Base-by-base conservation (phyloP, 2,113 vertebrate species). In the Sebastes fasciatus region DNA sequence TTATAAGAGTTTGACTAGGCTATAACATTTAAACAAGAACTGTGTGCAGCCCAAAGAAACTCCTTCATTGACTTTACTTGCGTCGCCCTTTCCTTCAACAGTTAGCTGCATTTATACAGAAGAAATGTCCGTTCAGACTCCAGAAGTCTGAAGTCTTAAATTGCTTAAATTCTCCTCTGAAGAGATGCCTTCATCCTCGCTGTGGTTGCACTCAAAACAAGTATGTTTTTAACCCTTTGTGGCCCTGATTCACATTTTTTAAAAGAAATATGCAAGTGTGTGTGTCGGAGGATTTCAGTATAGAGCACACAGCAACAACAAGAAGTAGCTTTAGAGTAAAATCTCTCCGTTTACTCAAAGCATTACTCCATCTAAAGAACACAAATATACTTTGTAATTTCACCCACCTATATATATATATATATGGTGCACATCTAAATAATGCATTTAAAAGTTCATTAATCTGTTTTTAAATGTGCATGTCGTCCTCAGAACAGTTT, bases 51-150 rank as follows among this genome's bases (percentile, higher is more conserved):
- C 54, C 5, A n/a, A 78, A 21, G 6, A 74, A 74, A 49, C 34
- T 26, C 26, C 23, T 26, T 26, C 26, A 26, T 26, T 26, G 2
- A 26, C 26, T 26, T 26, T 26, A 26, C 26, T 26, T 26, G 26
- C 26, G 26, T 26, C 26, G 2, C 26, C 26, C 2, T 26, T 26
- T 26, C 26, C 26, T 26, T 26, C 26, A 26, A 26, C 26, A 26
- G 26, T 26, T 26, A 26, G 26, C 26, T 46, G 34, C 1, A 64
- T 26, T 26, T 26, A 26, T 26, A 64, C 61, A 65, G 48, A 58
- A 82, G 81, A 40, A 69, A 66, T 51, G 77, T 75, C 83, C n/a
- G 40, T 54, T 83, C 54, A 74, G 19, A 74, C 48, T 48, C 68
- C n/a, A 3, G 5, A 11, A 74, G 55, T 64, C 48, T 76, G 5